A percentile compares a stretch with the other conserved stretches of the same genome.
Conservation (phyloP, 2,113 vertebrate genomes). For the Holacanthus passer region DNA sequence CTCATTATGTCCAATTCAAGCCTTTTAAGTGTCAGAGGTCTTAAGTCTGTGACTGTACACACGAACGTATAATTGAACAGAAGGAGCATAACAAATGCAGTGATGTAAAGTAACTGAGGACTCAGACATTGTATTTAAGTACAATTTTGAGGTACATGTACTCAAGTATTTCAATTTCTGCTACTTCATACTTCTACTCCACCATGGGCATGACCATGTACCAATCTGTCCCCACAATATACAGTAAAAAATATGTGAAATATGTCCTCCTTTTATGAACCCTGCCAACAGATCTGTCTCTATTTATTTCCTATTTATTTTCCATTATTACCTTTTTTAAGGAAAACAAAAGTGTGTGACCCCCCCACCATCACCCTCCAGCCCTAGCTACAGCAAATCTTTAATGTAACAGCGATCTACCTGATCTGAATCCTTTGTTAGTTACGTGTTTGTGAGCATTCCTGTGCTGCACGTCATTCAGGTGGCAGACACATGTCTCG, state of each 20-base stretch:
- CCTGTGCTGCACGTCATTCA: slow-evolving; percentile 33
- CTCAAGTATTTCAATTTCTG: slow-evolving; percentile 5
- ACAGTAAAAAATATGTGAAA: no score
- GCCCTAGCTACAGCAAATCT: no score
- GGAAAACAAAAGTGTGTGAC: no score
- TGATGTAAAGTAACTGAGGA: background rate
- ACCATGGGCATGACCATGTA: no score
- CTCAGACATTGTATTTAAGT: background rate
- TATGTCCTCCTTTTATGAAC: no score
- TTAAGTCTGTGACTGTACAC: background rate
- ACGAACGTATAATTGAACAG: slow-evolving; percentile 5
- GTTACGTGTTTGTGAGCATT: slow-evolving; percentile 18
- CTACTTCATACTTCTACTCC: background rate
- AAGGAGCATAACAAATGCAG: background rate
- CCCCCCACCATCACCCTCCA: no score
- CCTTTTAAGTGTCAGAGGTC: slow-evolving; percentile 18
- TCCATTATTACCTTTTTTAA: no score
- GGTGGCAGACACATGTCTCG: slow-evolving; percentile 40
- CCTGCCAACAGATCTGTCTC: no score
- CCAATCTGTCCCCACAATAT: no score
- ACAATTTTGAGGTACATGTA: background rate
- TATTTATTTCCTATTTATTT: no score
- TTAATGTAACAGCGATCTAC: no score
- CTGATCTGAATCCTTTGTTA: no score
- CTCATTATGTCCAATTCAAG: background rate